Conservation (phyloP, 1,140 invertebrate genomes). For the Vanessa atalanta region DNA sequence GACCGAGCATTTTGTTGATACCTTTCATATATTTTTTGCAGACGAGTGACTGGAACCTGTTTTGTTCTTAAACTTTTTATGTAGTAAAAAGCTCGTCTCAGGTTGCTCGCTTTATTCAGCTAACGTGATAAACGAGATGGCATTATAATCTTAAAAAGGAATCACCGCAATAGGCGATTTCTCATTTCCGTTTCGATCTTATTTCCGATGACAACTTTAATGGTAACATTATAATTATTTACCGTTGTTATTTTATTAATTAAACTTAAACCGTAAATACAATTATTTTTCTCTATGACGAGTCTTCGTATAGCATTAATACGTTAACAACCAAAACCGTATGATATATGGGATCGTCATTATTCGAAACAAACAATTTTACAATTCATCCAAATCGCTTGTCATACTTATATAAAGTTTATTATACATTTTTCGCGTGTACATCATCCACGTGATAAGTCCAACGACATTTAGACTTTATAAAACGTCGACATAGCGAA, state of each 20-base stretch:
- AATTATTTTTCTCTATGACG: no score
- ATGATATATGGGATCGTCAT: no score
- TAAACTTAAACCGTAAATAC: no score
- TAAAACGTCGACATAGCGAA: constrained; percentile 25
- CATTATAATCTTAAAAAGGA: constrained; percentile 36
- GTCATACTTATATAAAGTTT: no score
- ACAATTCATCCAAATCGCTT: no score
- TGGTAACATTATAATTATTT: constrained; percentile 2
- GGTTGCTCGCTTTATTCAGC: constrained; percentile 34
- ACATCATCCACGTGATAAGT: not conserved
- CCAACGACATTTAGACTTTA: constrained; percentile 29
- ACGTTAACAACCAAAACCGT: no score
- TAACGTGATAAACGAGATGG: constrained; percentile 36
- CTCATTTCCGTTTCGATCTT: constrained; percentile 36
- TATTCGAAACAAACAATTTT: no score
- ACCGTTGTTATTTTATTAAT: not conserved
- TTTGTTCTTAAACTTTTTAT: constrained; percentile 46
- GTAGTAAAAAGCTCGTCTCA: constrained; percentile 42
- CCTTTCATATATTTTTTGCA: constrained; percentile 44
- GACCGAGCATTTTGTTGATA: constrained; percentile 40
- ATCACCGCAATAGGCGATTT: constrained; percentile 36
- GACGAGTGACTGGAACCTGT: constrained; percentile 40
- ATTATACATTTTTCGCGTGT: not conserved
- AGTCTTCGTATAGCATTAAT: no score
- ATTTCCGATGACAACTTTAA: constrained; percentile 20